A percentile compares a stretch with the other conserved stretches of the same genome.
phyloP scores from a whole-genome alignment of 30 jellyfish, hydroid and myxozoan species.

The Rhopilema esculentum region DNA sequence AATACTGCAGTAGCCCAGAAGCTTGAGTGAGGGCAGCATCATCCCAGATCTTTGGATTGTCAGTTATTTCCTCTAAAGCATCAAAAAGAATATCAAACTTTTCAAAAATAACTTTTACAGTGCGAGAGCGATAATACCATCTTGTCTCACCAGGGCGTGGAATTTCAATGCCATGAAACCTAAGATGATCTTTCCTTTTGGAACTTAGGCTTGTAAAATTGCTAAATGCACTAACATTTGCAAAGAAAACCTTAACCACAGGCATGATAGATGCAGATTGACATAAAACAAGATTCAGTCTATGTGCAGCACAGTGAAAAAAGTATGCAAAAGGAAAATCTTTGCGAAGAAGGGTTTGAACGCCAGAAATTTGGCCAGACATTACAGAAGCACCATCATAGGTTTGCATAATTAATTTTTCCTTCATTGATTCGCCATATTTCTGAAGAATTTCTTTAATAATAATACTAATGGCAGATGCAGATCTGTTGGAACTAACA shows the following conservation, averaged over 20 bases:
- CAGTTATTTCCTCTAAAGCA: conserved; percentile 15
- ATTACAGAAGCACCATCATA: too few species aligned
- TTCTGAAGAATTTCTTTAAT: too few species aligned
- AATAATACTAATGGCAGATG: too few species aligned
- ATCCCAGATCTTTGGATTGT: conserved; percentile 28
- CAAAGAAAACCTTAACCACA: conserved; percentile 56
- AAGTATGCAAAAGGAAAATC: conserved; percentile 28
- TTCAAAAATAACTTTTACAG: conserved; percentile 5
- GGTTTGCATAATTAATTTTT: too few species aligned
- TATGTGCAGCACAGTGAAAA: conserved; percentile 66
- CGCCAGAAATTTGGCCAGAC: conserved; percentile 53
- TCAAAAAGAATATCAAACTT: conserved; percentile 4
- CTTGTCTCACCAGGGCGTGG: conserved; percentile 63
- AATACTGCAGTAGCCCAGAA: conserved; percentile 49
- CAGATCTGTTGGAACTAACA: too few species aligned
- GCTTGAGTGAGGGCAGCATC: conserved; percentile 39
- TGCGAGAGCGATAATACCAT: conserved; percentile 39
- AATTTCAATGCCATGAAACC: conserved; percentile 34
- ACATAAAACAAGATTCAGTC: conserved; percentile 48
- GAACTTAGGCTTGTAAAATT: conserved; percentile 40
- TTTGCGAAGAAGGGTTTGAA: conserved; percentile 52
- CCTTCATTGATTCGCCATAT: too few species aligned
- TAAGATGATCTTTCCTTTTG: conserved; percentile 1
- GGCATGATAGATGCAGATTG: conserved; percentile 53
- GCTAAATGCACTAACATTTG: conserved; percentile 64